A percentile compares a stretch with the other conserved stretches of the same genome.
phyloP scores from a whole-genome alignment of 1,140 invertebrate species.

The Cyclina sinensis region DNA sequence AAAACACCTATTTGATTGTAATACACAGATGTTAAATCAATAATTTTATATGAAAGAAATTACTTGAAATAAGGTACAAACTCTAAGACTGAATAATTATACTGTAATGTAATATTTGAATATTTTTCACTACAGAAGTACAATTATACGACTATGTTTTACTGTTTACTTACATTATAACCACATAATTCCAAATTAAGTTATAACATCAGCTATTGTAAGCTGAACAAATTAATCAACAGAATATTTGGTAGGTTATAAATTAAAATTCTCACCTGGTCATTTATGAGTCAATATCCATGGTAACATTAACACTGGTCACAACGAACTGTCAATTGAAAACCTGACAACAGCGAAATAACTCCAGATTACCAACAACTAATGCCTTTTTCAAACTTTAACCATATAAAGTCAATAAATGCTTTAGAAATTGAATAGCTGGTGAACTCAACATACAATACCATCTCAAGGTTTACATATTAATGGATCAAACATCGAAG shows the following conservation, averaged over 20 bases:
- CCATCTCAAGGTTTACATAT: background rate
- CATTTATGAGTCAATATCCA: constrained; percentile 22
- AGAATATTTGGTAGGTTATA: background rate
- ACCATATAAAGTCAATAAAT: constrained; percentile 48
- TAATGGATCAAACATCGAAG: background rate
- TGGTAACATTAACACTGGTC: background rate
- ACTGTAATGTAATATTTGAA: no score
- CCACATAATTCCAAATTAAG: background rate
- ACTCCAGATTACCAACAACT: background rate
- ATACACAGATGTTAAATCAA: no score
- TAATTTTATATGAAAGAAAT: no score
- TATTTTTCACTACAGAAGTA: no score
- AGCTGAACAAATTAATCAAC: background rate
- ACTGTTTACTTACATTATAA: no score
- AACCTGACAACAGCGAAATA: constrained; percentile 21
- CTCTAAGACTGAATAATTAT: no score
- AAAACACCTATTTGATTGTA: no score
- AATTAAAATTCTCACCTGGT: constrained; percentile 39
- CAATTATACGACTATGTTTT: no score
- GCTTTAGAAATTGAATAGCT: constrained; percentile 17
- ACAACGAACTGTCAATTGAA: constrained; percentile 23
- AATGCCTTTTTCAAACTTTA: constrained; percentile 39
- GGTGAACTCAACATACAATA: constrained; percentile 13
- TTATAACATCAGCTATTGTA: background rate
- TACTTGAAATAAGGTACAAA: no score